Evolutionary conservation across 2,113 vertebrate genomes (phyloP).

Genomic region (Podiceps cristatus): DNA sequence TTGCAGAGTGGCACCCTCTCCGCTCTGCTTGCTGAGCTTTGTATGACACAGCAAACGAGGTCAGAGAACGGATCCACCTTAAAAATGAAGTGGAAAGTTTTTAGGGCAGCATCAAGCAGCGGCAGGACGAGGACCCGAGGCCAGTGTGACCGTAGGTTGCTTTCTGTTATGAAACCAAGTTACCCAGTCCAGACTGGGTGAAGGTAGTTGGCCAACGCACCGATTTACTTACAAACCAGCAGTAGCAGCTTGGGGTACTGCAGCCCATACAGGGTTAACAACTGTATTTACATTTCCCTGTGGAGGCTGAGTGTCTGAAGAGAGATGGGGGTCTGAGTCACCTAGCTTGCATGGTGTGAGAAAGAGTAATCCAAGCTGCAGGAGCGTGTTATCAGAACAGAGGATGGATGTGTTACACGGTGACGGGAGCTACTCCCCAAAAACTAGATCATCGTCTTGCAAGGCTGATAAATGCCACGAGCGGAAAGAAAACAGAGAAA

Average conservation of each 20-base stretch:
- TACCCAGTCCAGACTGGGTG: background rate
- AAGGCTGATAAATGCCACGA: background rate
- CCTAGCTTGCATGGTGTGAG: background rate
- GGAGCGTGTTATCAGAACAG: background rate
- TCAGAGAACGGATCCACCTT: background rate
- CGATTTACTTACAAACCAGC: background rate
- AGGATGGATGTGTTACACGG: background rate
- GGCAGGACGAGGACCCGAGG: background rate
- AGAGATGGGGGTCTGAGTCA: background rate
- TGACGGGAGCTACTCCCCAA: background rate
- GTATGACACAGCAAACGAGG: rapidly evolving
- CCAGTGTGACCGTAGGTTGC: background rate
- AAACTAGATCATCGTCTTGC: background rate
- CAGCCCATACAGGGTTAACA: background rate
- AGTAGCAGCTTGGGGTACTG: background rate
- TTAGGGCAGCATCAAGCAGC: background rate
- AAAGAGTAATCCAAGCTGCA: background rate
- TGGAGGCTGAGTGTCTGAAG: background rate
- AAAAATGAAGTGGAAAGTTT: background rate
- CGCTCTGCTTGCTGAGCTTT: background rate
- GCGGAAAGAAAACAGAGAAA: background rate
- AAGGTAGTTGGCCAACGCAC: background rate
- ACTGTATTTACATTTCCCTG: background rate
- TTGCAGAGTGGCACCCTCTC: background rate
- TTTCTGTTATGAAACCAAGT: background rate